Evolutionary conservation across 2,888 invertebrate species (phyloP).

Genomic region (Laspeyria flexula): DNA sequence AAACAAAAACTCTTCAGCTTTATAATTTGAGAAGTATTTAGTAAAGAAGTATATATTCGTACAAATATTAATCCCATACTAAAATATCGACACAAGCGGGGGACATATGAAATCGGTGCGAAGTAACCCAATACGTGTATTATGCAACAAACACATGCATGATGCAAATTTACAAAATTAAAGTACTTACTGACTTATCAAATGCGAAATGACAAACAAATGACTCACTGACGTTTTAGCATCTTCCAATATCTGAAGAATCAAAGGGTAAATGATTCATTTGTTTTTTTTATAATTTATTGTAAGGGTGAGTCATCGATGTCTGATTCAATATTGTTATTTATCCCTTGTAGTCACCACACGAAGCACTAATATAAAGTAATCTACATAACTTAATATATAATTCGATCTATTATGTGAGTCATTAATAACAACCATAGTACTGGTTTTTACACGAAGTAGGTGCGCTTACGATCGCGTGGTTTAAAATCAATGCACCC

Average conservation of each 20-base stretch:
- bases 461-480: no score
- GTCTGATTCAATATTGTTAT: not conserved
- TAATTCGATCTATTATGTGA: not conserved
- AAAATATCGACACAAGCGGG: no score
- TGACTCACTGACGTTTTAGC: constrained; percentile 3
- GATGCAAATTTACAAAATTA: not conserved
- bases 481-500: no score
- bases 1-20: no score
- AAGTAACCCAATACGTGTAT: no score
- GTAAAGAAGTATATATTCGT: no score
- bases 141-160: not conserved
- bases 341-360: not conserved
- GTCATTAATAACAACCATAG: not conserved
- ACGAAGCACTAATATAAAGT: not conserved
- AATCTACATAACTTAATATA: not conserved
- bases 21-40: no score
- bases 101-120: no score
- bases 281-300: constrained; percentile 8
- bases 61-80: no score
- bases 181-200: not conserved
- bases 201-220: constrained; percentile 6
- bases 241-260: constrained; percentile 17
- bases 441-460: not conserved
- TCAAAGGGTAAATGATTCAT: constrained; percentile 28
- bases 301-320: constrained; percentile 4